Percentiles rank a stretch among this genome's conserved stretches.
phyloP scores from a whole-genome alignment of 2,113 vertebrate genomes.

The Formicarius rufipectus region DNA sequence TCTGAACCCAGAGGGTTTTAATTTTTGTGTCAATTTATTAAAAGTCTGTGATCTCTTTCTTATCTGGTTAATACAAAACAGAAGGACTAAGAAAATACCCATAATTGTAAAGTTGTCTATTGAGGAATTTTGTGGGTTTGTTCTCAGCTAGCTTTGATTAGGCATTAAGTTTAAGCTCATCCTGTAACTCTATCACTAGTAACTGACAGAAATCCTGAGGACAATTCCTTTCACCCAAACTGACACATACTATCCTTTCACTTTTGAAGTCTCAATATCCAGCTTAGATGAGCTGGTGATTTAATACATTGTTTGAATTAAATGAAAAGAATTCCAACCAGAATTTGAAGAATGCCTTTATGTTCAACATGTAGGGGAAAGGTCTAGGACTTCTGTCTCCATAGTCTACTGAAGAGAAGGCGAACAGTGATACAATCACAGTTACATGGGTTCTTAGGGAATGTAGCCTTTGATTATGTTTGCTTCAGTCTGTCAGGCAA shows the following conservation, averaged over 20 bases:
- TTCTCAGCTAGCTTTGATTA: background rate
- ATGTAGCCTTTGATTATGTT: background rate
- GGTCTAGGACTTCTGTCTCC: background rate
- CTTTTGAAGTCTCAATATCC: background rate
- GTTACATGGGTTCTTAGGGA: background rate
- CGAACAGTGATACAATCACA: background rate
- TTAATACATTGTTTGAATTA: background rate
- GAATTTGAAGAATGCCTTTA: background rate
- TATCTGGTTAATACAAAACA: background rate
- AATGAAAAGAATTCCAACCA: background rate
- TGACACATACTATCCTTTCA: background rate
- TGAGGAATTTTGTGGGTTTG: background rate
- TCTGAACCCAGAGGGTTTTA: background rate
- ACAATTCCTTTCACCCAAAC: background rate
- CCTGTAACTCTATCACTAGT: background rate
- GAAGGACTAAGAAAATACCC: background rate
- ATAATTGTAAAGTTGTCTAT: background rate
- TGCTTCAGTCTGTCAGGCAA: background rate
- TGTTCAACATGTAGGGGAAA: background rate
- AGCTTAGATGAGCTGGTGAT: background rate
- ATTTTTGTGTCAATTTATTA: background rate
- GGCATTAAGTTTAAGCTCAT: background rate
- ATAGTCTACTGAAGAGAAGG: background rate
- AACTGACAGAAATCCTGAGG: background rate
- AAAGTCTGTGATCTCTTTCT: background rate